A percentile compares a stretch with the other conserved stretches of the same genome.
phyloP scores from a whole-genome alignment of 2,113 vertebrate species.

The Etheostoma spectabile region DNA sequence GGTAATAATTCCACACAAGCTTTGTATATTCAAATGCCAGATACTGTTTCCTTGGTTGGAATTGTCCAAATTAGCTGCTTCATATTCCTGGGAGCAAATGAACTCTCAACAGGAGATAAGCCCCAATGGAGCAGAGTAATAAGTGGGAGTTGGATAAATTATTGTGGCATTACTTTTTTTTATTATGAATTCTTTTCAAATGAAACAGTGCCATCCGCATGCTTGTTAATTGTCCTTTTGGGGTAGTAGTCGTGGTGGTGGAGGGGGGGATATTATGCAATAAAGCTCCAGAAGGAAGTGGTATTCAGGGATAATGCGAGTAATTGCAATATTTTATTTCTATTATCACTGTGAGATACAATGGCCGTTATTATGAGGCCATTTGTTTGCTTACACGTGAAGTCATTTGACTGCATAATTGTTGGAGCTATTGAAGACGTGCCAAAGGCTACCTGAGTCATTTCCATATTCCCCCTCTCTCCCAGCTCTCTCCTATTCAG shows the following conservation, averaged over 20 bases:
- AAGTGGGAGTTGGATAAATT: constrained; percentile 25
- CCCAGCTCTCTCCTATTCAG: constrained; percentile 5
- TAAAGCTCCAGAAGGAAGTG: constrained; percentile 18
- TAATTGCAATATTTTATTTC: constrained; percentile 46
- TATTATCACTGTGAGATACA: constrained; percentile 20
- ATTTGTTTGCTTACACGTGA: constrained; percentile 36
- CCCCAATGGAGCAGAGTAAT: constrained; percentile 1
- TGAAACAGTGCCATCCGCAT: constrained; percentile 12
- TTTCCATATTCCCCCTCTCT: constrained; percentile 29
- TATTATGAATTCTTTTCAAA: constrained; percentile 50
- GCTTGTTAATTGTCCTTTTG: not conserved
- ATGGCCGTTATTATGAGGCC: constrained; percentile 34
- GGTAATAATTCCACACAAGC: constrained; percentile 19
- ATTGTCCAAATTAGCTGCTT: constrained; percentile 17
- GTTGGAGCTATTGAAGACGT: constrained; percentile 21
- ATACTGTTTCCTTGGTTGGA: constrained; percentile 20
- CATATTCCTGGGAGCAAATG: not conserved
- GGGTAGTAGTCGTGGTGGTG: too few relatives aligned
- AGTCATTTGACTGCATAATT: constrained; percentile 39
- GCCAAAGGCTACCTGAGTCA: constrained; percentile 36
- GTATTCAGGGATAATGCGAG: constrained; percentile 24
- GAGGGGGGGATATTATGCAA: not conserved
- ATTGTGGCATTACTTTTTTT: constrained; percentile 20
- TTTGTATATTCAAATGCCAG: constrained; percentile 12
- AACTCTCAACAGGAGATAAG: constrained; percentile 24